phyloP scores from a whole-genome alignment of 2,888 invertebrate genomes.

The Athetis lepigone region DNA sequence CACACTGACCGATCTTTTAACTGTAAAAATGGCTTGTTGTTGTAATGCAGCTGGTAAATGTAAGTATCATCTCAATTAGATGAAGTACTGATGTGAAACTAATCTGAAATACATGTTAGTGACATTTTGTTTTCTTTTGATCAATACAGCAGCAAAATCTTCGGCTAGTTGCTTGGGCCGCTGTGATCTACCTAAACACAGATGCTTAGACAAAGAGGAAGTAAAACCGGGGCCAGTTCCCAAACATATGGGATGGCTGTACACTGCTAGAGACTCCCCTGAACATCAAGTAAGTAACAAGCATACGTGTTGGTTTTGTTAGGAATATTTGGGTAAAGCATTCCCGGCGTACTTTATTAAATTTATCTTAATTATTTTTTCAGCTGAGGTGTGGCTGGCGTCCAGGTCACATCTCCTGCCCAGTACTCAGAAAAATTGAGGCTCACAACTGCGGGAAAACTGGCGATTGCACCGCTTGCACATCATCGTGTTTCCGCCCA shows the following conservation, averaged over 20 bases:
- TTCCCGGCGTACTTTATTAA: no score
- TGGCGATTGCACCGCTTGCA: slow-evolving; percentile 73
- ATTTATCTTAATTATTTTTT: no score
- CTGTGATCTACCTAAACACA: slow-evolving; percentile 84
- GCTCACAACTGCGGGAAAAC: slow-evolving; percentile 78
- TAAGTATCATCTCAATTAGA: slow-evolving; percentile 32
- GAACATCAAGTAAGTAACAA: slow-evolving; percentile 79
- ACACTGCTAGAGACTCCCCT: slow-evolving; percentile 83
- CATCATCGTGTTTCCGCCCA: slow-evolving; percentile 69
- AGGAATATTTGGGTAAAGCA: no score
- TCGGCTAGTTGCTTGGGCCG: slow-evolving; percentile 83
- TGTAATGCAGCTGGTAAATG: slow-evolving; percentile 59
- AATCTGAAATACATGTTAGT: no score
- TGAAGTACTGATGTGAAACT: no score
- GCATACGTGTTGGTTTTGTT: neutral
- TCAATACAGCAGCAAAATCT: slow-evolving; percentile 79
- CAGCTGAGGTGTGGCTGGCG: slow-evolving; percentile 88
- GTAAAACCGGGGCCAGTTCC: slow-evolving; percentile 83
- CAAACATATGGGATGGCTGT: slow-evolving; percentile 86
- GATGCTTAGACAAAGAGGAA: slow-evolving; percentile 78
- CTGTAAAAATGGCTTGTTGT: slow-evolving; percentile 63
- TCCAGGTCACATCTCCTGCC: slow-evolving; percentile 86
- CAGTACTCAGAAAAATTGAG: slow-evolving; percentile 82
- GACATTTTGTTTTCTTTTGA: slow-evolving; percentile 35
- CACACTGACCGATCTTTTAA: no score